Evolutionary conservation across 2,797 vertebrate genomes (phyloP).

Genomic region (Philypnodon macrostomus): DNA sequence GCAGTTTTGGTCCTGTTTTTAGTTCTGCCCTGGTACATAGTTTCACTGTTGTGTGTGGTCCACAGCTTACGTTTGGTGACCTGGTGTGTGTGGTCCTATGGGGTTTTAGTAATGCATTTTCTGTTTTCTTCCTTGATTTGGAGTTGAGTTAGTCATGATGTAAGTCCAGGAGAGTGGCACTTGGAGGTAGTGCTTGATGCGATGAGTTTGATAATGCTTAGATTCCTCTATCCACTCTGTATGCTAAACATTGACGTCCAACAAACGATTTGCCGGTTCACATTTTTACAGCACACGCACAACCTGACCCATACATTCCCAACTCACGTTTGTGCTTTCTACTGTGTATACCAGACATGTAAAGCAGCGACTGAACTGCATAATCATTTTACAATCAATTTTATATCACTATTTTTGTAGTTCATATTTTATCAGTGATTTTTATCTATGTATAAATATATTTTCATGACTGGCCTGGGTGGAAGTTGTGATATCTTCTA

Average conservation of each 20-base stretch:
- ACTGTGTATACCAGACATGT: slow-evolving; percentile 77
- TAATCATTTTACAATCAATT: slow-evolving; percentile 64
- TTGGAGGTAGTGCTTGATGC: too few species aligned
- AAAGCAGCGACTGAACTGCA: slow-evolving; percentile 74
- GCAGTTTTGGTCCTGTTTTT: too few species aligned
- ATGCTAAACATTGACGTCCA: not conserved
- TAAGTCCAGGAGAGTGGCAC: too few species aligned
- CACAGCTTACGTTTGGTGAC: too few species aligned
- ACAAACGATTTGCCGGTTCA: too few species aligned
- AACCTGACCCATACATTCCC: slow-evolving; percentile 35
- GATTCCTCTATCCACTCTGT: slow-evolving; percentile 2
- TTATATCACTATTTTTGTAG: slow-evolving; percentile 62
- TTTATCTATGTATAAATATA: slow-evolving; percentile 31
- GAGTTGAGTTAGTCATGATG: too few species aligned
- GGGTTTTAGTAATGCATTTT: too few species aligned
- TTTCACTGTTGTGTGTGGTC: too few species aligned
- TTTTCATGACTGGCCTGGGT: slow-evolving; percentile 55
- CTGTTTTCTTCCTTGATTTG: too few species aligned
- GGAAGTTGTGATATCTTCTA: slow-evolving; percentile 50
- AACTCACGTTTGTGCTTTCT: slow-evolving; percentile 74
- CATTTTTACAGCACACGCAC: slow-evolving; percentile 23
- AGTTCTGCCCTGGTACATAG: too few species aligned
- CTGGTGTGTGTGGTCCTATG: too few species aligned
- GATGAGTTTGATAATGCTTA: too few species aligned
- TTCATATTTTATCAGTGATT: slow-evolving; percentile 57